Evolutionary conservation across 1,140 invertebrate species (phyloP), one percentile per base, ranked within the genome.

Genomic region (Pogonomyrmex californicus): DNA sequence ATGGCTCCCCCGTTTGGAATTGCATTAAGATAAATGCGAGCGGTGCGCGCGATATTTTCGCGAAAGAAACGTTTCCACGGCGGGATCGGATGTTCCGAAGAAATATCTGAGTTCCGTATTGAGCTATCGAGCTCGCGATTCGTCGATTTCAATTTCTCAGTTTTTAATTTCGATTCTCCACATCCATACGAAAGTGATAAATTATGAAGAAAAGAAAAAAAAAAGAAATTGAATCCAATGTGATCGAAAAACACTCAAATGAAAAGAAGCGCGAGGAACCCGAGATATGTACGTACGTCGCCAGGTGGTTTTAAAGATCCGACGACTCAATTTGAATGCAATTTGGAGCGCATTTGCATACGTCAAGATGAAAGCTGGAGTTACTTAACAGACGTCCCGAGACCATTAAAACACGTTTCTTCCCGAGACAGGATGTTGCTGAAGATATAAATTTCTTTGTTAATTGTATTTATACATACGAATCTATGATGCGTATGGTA

Each of bases 11-110:
- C 62, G 51, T 12, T 60, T 33, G 41, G 87, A 70, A 88, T 86
- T n/a, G 60, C 83, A 81, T 89, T 86, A 82, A 86, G 87, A 89
- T 89, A 86, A 68, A 86, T 30, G 68, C 7, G 63, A 76, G 73
- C 23, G 71, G n/a, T 36, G 65, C 38, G 65, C 38, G 14, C 30
- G 7, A 4, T 68, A 23, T 75, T 85, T 38, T 63, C 23, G n/a
- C 38, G 17, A 63, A 51, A 82, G 41, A 36, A 47, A 76, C 41
- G 1, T 30, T 36, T 47, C 54, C 1, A 33, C 14, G 41, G 62
- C 10, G 47, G 12, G 56, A 49, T 49, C 33, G 33, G 38, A 62
- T 9, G n/a, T 38, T 0, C 6, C 23, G n/a, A 38, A 38, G 17
- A 41, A 49, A 51, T 49, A 60, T 51, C n/a, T 23, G 10, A 63